Evolutionary conservation across 2,113 vertebrate genomes (phyloP).

Genomic region (Microtus pennsylvanicus): DNA sequence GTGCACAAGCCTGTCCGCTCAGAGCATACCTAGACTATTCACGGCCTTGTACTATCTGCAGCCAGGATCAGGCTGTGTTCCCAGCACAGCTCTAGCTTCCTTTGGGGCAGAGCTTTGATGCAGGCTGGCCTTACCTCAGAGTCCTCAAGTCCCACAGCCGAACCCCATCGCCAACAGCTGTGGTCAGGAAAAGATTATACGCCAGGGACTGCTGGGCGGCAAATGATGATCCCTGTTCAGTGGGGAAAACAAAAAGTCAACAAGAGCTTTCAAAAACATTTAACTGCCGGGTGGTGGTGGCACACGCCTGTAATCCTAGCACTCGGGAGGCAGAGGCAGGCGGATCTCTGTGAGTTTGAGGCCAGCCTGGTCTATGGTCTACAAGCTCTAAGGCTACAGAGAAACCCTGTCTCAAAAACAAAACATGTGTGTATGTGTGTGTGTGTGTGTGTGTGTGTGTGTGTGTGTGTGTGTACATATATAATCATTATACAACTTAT

Average conservation of each 20-base stretch:
- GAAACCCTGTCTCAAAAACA: too few species aligned
- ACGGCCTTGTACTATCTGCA: too few species aligned
- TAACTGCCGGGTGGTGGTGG: neutral
- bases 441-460: too few species aligned
- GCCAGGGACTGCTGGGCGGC: constrained; percentile 86
- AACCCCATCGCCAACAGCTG: constrained; percentile 91
- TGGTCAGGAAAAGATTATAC: constrained; percentile 93
- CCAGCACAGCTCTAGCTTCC: neutral
- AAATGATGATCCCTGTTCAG: constrained; percentile 90
- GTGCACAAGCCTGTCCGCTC: neutral
- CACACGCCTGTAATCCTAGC: too few species aligned
- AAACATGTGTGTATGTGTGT: too few species aligned
- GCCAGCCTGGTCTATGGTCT: too few species aligned
- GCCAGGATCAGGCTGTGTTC: accelerated
- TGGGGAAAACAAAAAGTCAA: neutral
- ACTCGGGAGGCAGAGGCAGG: too few species aligned
- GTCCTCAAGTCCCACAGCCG: constrained; percentile 95
- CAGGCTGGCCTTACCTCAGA: constrained; percentile 85
- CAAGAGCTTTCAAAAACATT: neutral
- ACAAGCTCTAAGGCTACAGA: too few species aligned
- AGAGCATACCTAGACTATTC: accelerated
- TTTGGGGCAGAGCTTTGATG: too few species aligned
- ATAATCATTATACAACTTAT: neutral
- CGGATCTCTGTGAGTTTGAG: too few species aligned
- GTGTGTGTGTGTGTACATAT: too few species aligned